phyloP scores from a whole-genome alignment of 2,888 invertebrate species.

The Leucophora obtusa region DNA sequence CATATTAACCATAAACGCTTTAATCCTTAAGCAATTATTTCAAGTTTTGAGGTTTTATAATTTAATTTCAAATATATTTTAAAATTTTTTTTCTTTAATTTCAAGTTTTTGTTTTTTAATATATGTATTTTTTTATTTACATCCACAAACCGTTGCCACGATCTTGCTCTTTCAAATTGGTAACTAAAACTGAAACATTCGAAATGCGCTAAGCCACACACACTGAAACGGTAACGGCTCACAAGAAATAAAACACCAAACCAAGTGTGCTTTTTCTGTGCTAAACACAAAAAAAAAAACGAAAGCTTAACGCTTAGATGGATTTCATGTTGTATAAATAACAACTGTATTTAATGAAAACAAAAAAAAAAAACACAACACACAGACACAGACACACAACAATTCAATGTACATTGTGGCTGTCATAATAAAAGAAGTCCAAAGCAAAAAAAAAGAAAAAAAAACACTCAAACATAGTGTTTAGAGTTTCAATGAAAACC shows the following conservation, averaged over 20 bases:
- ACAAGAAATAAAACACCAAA: conserved; percentile 38
- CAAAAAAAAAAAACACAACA: too few relatives aligned
- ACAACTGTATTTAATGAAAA: conserved; percentile 39
- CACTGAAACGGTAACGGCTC: conserved; percentile 63
- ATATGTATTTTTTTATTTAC: too few relatives aligned
- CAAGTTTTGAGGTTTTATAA: conserved; percentile 7
- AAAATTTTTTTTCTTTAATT: not conserved
- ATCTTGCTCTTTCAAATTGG: conserved; percentile 65
- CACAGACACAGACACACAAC: too few relatives aligned
- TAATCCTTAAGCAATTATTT: not conserved
- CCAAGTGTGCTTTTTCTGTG: conserved; percentile 45
- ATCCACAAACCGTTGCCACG: conserved; percentile 58
- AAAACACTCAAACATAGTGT: conserved; percentile 15
- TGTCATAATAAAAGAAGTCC: conserved; percentile 36
- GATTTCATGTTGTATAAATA: conserved; percentile 44
- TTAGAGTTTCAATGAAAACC: conserved; percentile 19
- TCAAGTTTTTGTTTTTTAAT: not conserved
- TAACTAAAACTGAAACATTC: conserved; percentile 63
- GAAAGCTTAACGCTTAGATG: conserved; percentile 52
- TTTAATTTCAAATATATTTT: conserved; percentile 7
- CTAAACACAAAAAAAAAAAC: conserved; percentile 38
- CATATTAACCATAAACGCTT: too few relatives aligned
- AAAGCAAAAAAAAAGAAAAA: conserved; percentile 49
- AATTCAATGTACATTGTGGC: conserved; percentile 15
- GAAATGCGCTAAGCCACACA: conserved; percentile 58